Conservation (phyloP, 2,797 vertebrate species). For the Antennarius maculatus region DNA sequence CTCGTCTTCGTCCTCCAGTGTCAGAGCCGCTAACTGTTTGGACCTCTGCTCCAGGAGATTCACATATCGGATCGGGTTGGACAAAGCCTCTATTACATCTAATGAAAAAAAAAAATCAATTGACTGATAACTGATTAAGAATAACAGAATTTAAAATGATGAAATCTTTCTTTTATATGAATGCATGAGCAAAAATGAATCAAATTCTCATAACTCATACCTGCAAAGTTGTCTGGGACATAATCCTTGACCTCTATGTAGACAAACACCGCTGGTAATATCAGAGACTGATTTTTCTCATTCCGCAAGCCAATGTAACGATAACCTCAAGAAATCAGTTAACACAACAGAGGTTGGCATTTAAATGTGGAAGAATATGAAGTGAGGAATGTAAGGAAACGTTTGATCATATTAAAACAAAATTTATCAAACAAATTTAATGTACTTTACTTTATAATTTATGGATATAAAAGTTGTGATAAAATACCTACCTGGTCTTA, state of each 20-base stretch:
- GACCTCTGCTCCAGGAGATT: constrained; percentile 98
- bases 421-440: not conserved
- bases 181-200: too few species aligned
- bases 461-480: too few species aligned
- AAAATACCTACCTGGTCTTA: constrained; percentile 86
- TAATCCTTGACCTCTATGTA: constrained; percentile 98
- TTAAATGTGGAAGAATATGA: not conserved
- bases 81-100: constrained; percentile 98
- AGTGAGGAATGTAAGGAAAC: not conserved
- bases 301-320: constrained; percentile 95
- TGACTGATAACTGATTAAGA: too few species aligned
- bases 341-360: not conserved
- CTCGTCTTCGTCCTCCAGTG: constrained; percentile 94
- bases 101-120: constrained; percentile 19
- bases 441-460: not conserved
- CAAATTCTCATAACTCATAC: constrained; percentile 66
- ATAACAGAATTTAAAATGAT: too few species aligned
- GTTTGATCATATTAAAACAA: not conserved
- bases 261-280: constrained; percentile 92
- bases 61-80: constrained; percentile 96
- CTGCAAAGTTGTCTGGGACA: constrained; percentile 96
- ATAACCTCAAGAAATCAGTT: constrained; percentile 82
- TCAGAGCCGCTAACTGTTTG: constrained; percentile 93
- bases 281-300: constrained; percentile 93
- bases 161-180: too few species aligned